Percentiles rank a stretch among this genome's conserved stretches.
These are phyloP conservation scores for Phrynocephalus vlangalii DNA, from an alignment of 2,797 vertebrate genomes.

Conservation along the genomic window DNA sequence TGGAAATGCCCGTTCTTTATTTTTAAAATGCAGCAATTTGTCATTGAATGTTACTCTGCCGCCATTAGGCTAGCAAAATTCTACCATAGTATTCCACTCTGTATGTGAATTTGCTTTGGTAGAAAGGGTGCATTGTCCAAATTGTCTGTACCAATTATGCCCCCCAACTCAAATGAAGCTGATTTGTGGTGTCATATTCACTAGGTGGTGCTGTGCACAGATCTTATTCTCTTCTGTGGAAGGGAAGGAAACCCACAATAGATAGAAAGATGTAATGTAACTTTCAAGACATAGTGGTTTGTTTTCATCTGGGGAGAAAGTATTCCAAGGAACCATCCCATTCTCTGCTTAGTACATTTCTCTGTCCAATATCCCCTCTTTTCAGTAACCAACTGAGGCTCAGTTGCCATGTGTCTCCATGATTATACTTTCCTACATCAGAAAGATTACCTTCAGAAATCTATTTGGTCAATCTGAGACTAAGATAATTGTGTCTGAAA, in stretches of 20 bases:
- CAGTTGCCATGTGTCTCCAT: background rate
- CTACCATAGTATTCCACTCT: too few species aligned
- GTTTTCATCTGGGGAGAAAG: background rate
- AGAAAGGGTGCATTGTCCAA: background rate
- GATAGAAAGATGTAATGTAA: background rate
- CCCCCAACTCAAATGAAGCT: background rate
- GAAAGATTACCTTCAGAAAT: background rate
- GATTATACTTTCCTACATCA: background rate
- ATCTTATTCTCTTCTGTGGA: rapidly evolving
- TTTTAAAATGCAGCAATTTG: too few species aligned
- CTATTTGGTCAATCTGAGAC: too few species aligned
- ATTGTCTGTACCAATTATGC: background rate
- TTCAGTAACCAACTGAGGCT: background rate
- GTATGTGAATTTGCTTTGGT: background rate
- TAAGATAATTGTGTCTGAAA: background rate
- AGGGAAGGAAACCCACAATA: background rate
- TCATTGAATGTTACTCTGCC: too few species aligned
- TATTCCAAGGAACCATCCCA: background rate
- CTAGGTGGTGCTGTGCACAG: conserved; percentile 64
- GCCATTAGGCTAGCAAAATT: too few species aligned
- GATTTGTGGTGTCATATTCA: conserved; percentile 28
- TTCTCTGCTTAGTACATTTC: too few species aligned
- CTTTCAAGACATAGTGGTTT: background rate
- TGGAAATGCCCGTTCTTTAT: too few species aligned
- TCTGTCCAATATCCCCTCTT: too few species aligned